Conservation (phyloP, 2,113 vertebrate species). For the Grallaria varia region DNA sequence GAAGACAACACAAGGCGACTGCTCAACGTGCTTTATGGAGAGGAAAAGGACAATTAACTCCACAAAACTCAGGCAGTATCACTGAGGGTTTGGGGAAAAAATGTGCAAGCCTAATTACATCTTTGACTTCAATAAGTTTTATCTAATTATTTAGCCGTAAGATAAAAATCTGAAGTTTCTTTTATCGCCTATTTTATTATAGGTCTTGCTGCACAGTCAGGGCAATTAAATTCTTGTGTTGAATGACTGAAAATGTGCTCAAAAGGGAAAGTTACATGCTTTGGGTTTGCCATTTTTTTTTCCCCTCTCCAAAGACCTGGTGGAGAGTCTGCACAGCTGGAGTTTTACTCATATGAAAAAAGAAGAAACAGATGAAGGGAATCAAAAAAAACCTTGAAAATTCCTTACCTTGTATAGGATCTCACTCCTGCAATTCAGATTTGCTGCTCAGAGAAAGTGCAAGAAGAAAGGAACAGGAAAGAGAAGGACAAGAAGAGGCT, state of each 20-base stretch:
- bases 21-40: background rate
- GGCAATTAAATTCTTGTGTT: background rate
- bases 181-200: background rate
- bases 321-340: background rate
- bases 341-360: background rate
- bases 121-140: background rate
- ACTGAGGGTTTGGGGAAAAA: background rate
- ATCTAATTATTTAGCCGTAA: background rate
- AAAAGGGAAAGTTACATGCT: background rate
- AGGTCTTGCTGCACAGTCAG: background rate
- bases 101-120: background rate
- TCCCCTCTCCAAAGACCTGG: background rate
- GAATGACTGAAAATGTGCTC: background rate
- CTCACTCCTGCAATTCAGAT: background rate
- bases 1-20: background rate
- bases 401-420: background rate
- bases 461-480: background rate
- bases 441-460: background rate
- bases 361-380: background rate
- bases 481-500: background rate
- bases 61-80: background rate
- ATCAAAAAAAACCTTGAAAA: background rate
- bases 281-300: background rate
- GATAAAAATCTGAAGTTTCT: background rate
- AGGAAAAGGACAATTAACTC: background rate